These are phyloP conservation scores for Schlechtendalia chinensis DNA, from an alignment of 1,140 invertebrate genomes.

Conservation along the genomic window DNA sequence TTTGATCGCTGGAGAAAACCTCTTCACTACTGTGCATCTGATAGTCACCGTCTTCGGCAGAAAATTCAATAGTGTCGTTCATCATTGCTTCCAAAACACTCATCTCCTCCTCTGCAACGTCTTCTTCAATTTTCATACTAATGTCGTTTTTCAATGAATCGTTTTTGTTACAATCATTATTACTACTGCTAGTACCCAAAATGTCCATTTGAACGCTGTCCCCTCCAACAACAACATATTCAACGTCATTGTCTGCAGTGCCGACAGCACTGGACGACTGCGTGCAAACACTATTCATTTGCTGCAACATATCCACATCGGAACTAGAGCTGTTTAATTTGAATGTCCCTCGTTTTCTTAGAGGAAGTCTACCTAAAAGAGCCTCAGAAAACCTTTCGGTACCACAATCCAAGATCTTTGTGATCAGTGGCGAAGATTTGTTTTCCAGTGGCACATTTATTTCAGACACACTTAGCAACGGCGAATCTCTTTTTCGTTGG, in stretches of 20 bases:
- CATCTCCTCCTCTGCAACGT: constrained; percentile 38
- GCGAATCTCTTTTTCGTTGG: constrained; percentile 31
- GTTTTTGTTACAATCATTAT: constrained; percentile 1
- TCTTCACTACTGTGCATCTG: constrained; percentile 46
- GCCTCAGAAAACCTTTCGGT: constrained; percentile 44
- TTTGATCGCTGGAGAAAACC: constrained; percentile 43
- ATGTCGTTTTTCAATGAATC: not conserved
- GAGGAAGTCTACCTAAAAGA: constrained; percentile 21
- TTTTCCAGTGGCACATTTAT: constrained; percentile 41
- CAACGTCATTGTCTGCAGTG: constrained; percentile 35
- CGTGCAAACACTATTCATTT: constrained; percentile 20
- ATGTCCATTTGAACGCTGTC: constrained; percentile 35
- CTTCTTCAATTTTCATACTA: constrained; percentile 11
- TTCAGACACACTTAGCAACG: constrained; percentile 18
- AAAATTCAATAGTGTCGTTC: constrained; percentile 47
- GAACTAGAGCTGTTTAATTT: constrained; percentile 20
- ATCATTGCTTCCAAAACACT: constrained; percentile 45
- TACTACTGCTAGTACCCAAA: constrained; percentile 21
- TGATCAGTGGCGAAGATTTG: constrained; percentile 30
- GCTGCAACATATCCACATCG: constrained; percentile 36
- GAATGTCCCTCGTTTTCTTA: constrained; percentile 40
- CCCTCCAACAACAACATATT: constrained; percentile 36
- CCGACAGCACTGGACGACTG: not conserved
- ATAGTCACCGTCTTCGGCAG: constrained; percentile 34
- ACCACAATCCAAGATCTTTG: constrained; percentile 41